A percentile compares a stretch with the other conserved stretches of the same genome.
phyloP scores from a whole-genome alignment of 2,797 vertebrate species.

The Pangasius djambal region DNA sequence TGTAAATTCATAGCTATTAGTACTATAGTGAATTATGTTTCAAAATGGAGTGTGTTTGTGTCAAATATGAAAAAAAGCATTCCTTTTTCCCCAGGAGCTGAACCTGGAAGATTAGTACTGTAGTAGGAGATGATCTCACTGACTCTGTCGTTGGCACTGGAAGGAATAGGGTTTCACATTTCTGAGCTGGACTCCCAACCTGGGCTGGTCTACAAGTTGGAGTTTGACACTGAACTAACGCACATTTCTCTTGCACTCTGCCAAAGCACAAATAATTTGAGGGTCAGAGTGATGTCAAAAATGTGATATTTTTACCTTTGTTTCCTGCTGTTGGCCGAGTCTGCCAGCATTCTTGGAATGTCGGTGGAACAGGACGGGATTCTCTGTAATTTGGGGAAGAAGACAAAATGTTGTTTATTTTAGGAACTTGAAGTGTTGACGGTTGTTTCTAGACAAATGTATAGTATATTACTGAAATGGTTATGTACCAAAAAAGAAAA shows the following conservation, averaged over 20 bases:
- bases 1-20: conserved; percentile 23
- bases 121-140: conserved; percentile 27
- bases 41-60: conserved; percentile 14
- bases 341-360: conserved; percentile 7
- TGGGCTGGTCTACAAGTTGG: conserved; percentile 39
- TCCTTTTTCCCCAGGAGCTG: conserved; percentile 20
- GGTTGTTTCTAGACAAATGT: conserved; percentile 81
- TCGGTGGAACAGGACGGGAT: conserved; percentile 35
- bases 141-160: conserved; percentile 23
- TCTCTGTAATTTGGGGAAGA: conserved; percentile 76
- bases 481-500: conserved; percentile 72
- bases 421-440: conserved; percentile 78
- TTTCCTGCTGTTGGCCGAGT: conserved; percentile 42
- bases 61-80: conserved; percentile 25
- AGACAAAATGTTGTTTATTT: conserved; percentile 79
- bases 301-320: conserved; percentile 49
- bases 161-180: conserved; percentile 23
- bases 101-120: conserved; percentile 32
- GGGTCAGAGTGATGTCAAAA: conserved; percentile 38
- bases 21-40: conserved; percentile 24
- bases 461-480: conserved; percentile 63
- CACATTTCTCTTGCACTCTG: conserved; percentile 51
- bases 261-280: conserved; percentile 60
- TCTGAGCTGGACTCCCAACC: conserved; percentile 32
- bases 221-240: conserved; percentile 34